Evolutionary conservation across 2,797 vertebrate species (phyloP).

Genomic region (Sternarchorhynchus goeldii): DNA sequence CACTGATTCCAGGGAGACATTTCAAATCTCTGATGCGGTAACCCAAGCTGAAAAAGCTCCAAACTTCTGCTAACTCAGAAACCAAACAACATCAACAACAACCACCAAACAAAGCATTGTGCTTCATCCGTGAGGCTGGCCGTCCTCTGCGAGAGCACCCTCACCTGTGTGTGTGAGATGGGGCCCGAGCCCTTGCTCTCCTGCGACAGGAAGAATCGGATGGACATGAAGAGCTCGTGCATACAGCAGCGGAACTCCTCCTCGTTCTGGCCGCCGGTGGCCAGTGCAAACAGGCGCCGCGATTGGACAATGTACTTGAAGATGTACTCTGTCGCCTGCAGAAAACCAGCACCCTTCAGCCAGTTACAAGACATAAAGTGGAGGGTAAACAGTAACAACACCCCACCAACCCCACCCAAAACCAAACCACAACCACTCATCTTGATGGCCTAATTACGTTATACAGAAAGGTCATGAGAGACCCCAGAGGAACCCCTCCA

Average conservation of each 20-base stretch:
- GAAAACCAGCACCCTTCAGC: constrained; percentile 50
- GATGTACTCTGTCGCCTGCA: constrained; percentile 95
- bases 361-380: neutral
- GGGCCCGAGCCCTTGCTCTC: constrained; percentile 87
- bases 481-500: too few species aligned
- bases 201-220: constrained; percentile 96
- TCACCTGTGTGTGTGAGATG: constrained; percentile 91
- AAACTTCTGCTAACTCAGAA: too few species aligned
- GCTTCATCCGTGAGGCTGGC: neutral
- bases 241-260: constrained; percentile 96
- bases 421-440: too few species aligned
- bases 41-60: neutral
- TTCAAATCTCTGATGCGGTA: neutral
- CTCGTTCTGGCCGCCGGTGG: constrained; percentile 95
- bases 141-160: constrained; percentile 17
- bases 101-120: neutral
- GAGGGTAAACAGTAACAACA: too few species aligned
- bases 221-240: constrained; percentile 96
- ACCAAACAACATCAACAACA: too few species aligned
- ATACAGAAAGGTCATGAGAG: too few species aligned
- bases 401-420: too few species aligned
- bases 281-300: constrained; percentile 90
- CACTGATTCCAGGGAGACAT: too few species aligned
- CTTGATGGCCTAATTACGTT: too few species aligned
- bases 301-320: constrained; percentile 99